Percentiles rank a stretch among this genome's conserved stretches.
phyloP scores from a whole-genome alignment of 1,140 invertebrate genomes.

The Drosophila prosaltans region DNA sequence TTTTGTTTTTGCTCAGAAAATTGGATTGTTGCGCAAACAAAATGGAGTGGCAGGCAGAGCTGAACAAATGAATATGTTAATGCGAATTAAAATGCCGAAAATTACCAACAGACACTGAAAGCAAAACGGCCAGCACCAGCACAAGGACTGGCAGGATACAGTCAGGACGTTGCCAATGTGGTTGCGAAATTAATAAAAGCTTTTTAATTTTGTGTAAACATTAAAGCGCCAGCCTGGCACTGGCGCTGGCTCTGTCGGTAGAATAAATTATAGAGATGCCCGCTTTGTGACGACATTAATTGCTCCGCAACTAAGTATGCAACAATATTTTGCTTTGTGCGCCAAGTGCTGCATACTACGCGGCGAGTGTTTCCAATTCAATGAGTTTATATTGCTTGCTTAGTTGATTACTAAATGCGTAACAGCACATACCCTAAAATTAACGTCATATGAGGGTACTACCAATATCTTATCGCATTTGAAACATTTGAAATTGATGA shows the following conservation, averaged over 20 bases:
- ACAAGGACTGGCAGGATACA: background rate
- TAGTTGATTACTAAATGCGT: conserved; percentile 4
- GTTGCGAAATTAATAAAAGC: conserved; percentile 23
- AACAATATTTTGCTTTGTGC: conserved; percentile 9
- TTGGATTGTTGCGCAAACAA: conserved; percentile 31
- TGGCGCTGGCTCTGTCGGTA: background rate
- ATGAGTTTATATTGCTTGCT: conserved; percentile 14
- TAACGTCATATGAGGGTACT: background rate
- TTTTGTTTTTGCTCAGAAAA: conserved; percentile 33
- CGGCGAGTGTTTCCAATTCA: conserved; percentile 20
- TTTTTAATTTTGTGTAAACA: conserved; percentile 17
- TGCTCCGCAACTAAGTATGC: conserved; percentile 12
- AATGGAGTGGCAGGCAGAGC: conserved; percentile 25
- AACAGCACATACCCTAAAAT: background rate
- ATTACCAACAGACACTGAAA: conserved; percentile 10
- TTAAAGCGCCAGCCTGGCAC: conserved; percentile 4
- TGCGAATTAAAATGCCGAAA: conserved; percentile 45
- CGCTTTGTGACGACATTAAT: conserved; percentile 10
- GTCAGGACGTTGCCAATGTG: conserved; percentile 1
- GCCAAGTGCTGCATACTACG: conserved; percentile 17
- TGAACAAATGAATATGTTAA: conserved; percentile 49
- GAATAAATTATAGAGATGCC: conserved; percentile 18
- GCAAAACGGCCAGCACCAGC: background rate
- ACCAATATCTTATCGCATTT: background rate
- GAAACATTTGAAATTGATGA: too few species aligned